These are phyloP conservation scores for silkworm (Bombyx mori) DNA, from an alignment of 1,140 invertebrate species.

Conservation along the genomic window DNA sequence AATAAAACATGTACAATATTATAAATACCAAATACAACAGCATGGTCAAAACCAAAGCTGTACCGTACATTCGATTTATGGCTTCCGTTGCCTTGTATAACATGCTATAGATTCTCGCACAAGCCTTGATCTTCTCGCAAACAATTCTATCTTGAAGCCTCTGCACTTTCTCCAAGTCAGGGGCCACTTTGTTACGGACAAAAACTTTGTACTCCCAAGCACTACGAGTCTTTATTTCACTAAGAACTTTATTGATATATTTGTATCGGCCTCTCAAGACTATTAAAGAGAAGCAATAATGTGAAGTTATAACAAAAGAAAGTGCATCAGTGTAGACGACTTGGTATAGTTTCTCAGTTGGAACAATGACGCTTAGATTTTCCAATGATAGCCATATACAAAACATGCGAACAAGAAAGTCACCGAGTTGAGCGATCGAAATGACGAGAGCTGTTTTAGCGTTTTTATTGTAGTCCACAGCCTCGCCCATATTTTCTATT, in stretches of 20 bases:
- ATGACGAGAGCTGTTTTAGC: constrained; percentile 15
- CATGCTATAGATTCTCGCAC: constrained; percentile 36
- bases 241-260: constrained; percentile 31
- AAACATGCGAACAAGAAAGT: constrained; percentile 20
- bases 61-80: constrained; percentile 31
- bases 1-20: constrained; percentile 43
- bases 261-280: constrained; percentile 27
- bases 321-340: constrained; percentile 27
- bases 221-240: constrained; percentile 20
- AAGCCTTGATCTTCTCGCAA: constrained; percentile 33
- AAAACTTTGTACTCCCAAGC: constrained; percentile 25
- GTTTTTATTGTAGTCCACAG: constrained; percentile 21
- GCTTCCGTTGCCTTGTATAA: constrained; percentile 24
- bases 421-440: constrained; percentile 17
- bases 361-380: constrained; percentile 17
- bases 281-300: constrained; percentile 30
- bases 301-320: constrained; percentile 22
- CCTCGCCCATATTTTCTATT: constrained; percentile 25
- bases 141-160: constrained; percentile 30
- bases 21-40: constrained; percentile 23
- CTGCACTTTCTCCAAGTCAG: constrained; percentile 15
- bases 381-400: constrained; percentile 26
- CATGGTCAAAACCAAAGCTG: constrained; percentile 30
- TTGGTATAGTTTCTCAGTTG: constrained; percentile 32
- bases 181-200: constrained; percentile 18